Conservation (phyloP, 2,797 vertebrate species). For the Etheostoma nigrum region DNA sequence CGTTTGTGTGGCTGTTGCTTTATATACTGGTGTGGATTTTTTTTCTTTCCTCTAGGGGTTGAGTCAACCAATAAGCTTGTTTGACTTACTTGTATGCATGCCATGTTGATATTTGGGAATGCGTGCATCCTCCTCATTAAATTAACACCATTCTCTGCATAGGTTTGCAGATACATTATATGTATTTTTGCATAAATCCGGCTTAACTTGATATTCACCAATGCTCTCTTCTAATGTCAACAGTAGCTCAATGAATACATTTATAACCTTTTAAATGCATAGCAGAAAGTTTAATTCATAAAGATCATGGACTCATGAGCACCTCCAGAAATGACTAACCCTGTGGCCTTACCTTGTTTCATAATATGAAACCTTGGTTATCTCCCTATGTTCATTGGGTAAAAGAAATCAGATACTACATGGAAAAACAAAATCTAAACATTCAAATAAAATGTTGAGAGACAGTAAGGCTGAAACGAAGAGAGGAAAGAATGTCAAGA, state of each 20-base stretch:
- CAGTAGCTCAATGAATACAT: too few relatives aligned
- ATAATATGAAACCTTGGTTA: conserved; percentile 16
- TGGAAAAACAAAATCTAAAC: conserved; percentile 34
- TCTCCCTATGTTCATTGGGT: neutral
- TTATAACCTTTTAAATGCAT: neutral
- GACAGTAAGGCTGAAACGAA: conserved; percentile 35
- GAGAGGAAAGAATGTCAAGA: conserved; percentile 67
- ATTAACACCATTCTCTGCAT: neutral
- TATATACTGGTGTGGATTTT: too few relatives aligned
- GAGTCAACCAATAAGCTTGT: too few relatives aligned
- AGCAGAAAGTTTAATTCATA: neutral
- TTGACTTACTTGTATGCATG: too few relatives aligned
- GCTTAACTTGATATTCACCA: neutral
- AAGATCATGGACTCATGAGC: neutral
- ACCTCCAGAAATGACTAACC: neutral
- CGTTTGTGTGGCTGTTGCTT: too few relatives aligned
- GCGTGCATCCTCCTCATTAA: too few relatives aligned
- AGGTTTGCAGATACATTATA: neutral
- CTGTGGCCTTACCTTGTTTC: conserved; percentile 5
- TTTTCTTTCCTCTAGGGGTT: too few relatives aligned
- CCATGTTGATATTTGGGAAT: neutral
- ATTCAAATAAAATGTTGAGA: conserved; percentile 19
- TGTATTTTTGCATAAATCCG: neutral
- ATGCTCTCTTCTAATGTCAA: too few relatives aligned
- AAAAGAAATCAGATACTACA: conserved; percentile 7